Evolutionary conservation across 2,888 invertebrate species (phyloP).

Genomic region (Helobdella robusta): DNA sequence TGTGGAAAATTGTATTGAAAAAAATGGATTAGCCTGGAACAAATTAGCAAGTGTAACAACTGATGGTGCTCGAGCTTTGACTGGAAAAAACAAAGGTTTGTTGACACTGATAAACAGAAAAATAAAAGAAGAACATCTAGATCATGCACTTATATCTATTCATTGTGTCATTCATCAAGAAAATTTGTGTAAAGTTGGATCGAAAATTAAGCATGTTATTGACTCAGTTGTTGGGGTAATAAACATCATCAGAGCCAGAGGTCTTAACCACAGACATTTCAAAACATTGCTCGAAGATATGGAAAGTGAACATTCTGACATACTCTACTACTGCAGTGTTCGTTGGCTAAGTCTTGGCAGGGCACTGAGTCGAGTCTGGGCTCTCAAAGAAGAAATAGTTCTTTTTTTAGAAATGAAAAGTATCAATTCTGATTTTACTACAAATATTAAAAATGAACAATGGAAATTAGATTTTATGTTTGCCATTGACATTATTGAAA

Average conservation of each 20-base stretch:
- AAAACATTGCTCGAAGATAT: neutral
- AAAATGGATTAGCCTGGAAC: neutral
- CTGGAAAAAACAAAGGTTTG: neutral
- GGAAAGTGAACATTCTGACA: neutral
- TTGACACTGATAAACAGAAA: neutral
- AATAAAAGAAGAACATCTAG: neutral
- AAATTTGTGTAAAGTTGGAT: no score
- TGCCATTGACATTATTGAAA: constrained; percentile 1
- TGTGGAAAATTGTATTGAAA: neutral
- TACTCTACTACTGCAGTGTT: neutral
- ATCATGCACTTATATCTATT: no score
- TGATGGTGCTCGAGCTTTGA: neutral
- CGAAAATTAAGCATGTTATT: neutral
- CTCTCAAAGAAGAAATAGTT: neutral
- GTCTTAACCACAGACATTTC: neutral
- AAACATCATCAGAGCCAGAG: neutral
- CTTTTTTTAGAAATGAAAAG: neutral
- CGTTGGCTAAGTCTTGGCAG: neutral
- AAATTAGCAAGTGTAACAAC: neutral
- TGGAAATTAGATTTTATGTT: neutral
- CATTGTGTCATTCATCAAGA: no score
- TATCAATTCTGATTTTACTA: neutral
- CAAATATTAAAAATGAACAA: neutral
- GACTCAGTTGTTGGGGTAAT: neutral
- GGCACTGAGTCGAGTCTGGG: neutral